A percentile compares a stretch with the other conserved stretches of the same genome.
phyloP scores from a whole-genome alignment of 2,888 invertebrate species.

The Tetragonula carbonaria region DNA sequence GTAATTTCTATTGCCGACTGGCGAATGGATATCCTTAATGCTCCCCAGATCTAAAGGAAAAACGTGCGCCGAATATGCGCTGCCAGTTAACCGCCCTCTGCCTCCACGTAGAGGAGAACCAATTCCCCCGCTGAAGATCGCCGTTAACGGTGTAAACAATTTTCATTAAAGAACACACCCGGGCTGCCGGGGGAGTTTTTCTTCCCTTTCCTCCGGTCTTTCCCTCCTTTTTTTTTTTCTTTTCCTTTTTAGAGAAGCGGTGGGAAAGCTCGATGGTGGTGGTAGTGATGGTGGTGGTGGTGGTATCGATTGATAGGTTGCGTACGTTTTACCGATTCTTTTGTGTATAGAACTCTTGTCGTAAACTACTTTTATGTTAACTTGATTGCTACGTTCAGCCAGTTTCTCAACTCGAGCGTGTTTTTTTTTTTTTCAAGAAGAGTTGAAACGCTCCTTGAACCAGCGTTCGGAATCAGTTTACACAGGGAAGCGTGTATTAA shows the following conservation, averaged over 20 bases:
- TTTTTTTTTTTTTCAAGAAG: background rate
- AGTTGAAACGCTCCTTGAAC: background rate
- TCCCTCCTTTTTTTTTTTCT: background rate
- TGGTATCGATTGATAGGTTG: background rate
- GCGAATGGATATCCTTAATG: slow-evolving; percentile 79
- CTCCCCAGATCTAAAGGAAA: slow-evolving; percentile 76
- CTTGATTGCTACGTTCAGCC: background rate
- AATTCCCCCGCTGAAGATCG: slow-evolving; percentile 62
- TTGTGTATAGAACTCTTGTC: background rate
- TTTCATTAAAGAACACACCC: slow-evolving; percentile 57
- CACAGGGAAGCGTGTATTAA: too few species aligned
- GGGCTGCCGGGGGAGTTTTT: background rate
- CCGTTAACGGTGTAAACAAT: slow-evolving; percentile 68
- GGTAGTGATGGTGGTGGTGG: too few species aligned
- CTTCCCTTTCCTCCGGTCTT: too few species aligned
- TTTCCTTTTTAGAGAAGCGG: background rate
- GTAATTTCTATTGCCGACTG: slow-evolving; percentile 80
- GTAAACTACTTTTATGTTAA: background rate
- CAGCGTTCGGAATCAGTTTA: background rate
- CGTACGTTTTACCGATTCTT: background rate
- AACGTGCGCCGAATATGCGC: slow-evolving; percentile 78
- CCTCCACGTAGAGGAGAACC: slow-evolving; percentile 16
- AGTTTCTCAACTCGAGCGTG: background rate
- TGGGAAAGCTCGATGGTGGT: background rate
- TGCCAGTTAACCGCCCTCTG: slow-evolving; percentile 13